Evolutionary conservation across 2,888 invertebrate genomes (phyloP).

Genomic region (Strigamia crassipes): DNA sequence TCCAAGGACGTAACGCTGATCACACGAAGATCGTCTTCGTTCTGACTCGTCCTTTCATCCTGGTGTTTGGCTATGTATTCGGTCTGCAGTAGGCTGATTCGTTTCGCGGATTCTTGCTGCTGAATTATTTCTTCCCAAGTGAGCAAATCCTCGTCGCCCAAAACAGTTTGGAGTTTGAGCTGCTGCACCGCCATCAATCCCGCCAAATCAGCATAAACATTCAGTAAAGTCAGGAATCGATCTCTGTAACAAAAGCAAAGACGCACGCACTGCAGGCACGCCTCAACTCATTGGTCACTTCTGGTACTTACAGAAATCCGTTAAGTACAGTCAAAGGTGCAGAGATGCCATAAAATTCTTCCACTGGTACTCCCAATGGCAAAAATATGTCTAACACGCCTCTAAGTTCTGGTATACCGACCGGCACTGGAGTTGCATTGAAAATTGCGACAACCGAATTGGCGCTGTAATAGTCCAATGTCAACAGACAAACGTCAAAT

Average conservation of each 20-base stretch:
- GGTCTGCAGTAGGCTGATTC: background rate
- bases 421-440: background rate
- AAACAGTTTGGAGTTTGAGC: background rate
- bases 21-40: background rate
- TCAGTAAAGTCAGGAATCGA: background rate
- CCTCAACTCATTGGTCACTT: too few species aligned
- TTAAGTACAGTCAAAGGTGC: background rate
- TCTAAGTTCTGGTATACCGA: background rate
- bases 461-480: too few species aligned
- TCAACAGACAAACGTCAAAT: too few species aligned
- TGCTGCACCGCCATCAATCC: background rate
- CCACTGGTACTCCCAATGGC: background rate
- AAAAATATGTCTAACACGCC: background rate
- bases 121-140: background rate
- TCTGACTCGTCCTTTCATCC: background rate
- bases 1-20: background rate
- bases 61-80: background rate
- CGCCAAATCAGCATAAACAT: background rate
- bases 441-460: too few species aligned
- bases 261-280: too few species aligned
- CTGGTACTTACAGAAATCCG: background rate
- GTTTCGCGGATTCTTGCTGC: background rate
- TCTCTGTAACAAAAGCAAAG: too few species aligned
- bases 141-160: background rate
- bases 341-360: background rate